Evolutionary conservation across 1,140 invertebrate genomes (phyloP).

Genomic region (Achatina immaculata): DNA sequence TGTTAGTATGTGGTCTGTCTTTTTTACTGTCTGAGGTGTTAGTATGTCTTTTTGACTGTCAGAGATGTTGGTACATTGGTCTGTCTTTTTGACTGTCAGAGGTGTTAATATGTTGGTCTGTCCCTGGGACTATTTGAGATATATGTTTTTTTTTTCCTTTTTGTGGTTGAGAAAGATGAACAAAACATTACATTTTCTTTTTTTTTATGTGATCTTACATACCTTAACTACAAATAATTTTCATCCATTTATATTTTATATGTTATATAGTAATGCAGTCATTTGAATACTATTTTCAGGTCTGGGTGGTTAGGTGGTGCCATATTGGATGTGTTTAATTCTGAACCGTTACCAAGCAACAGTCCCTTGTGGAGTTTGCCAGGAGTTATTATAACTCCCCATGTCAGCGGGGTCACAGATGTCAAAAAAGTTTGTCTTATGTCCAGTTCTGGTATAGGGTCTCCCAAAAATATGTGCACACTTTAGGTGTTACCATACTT

Average conservation of each 20-base stretch:
- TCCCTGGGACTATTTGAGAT: no score
- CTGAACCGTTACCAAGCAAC: slow-evolving; percentile 73
- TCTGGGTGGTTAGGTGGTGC: slow-evolving; percentile 74
- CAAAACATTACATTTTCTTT: neutral
- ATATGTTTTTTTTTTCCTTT: no score
- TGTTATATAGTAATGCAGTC: neutral
- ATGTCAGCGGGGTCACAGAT: slow-evolving; percentile 69
- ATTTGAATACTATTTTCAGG: slow-evolving; percentile 35
- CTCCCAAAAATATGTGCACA: neutral
- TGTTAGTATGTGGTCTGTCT: no score
- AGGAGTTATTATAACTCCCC: slow-evolving; percentile 75
- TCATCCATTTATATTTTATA: neutral
- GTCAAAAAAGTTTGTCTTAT: neutral
- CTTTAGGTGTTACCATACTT: neutral
- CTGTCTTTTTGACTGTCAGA: no score
- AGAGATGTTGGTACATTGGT: no score
- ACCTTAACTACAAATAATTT: neutral
- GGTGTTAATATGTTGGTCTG: no score
- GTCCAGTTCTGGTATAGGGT: neutral
- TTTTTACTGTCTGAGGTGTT: no score
- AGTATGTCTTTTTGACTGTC: no score
- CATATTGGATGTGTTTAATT: slow-evolving; percentile 76
- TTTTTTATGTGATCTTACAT: neutral
- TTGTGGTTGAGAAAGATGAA: no score
- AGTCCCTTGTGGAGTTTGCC: slow-evolving; percentile 75